Evolutionary conservation across 2,888 invertebrate species (phyloP), one percentile per base, ranked within the genome.

Genomic region (Amblyjoppa proteus): DNA sequence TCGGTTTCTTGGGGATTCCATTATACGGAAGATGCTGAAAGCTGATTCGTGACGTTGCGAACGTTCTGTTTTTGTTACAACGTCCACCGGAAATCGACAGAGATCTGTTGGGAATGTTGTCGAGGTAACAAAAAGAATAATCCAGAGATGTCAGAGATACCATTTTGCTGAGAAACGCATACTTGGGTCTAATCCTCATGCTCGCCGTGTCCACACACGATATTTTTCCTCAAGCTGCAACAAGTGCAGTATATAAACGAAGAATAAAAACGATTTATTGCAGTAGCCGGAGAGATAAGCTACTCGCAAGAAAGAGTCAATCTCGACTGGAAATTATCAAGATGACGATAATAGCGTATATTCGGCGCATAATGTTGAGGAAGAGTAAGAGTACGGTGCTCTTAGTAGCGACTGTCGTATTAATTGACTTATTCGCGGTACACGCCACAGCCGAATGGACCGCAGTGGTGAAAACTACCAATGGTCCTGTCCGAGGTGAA

Each of bases 21-120:
- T 20, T 20, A 20, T 20, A 20, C 20, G 20, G 20, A 20, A 20
- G 20, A 20, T 20, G 20, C 20, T 20, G 20, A 20, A 20, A 20
- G 20, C 20, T 20, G 20, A 20, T 20, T 20, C 20, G 20, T 20
- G 20, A 20, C 20, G 20, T 20, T 20, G 20, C 20, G 20, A 20
- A 20, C 20, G 34, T 34, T 34, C 6, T 20, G 20, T 20, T 34
- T 5, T 34, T 34, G 0, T 6, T 34, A 5, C 6, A 34, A 34
- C 5, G 34, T 6, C 34, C 34, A 34, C 6, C 34, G 34, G 6
- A 34, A 34, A 34, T 95, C 84, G 91, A 91, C n/a, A 94, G 94
- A 6, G 9, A 41, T 41, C 41, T 41, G 41, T 41, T 41, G 41
- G 41, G 2, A 41, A 41, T 9, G 41, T 41, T 41, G 5, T 9